Percentiles rank a stretch among this genome's conserved stretches.
phyloP scores from a whole-genome alignment of 2,797 vertebrate genomes.

The Pseudochirops corinnae region DNA sequence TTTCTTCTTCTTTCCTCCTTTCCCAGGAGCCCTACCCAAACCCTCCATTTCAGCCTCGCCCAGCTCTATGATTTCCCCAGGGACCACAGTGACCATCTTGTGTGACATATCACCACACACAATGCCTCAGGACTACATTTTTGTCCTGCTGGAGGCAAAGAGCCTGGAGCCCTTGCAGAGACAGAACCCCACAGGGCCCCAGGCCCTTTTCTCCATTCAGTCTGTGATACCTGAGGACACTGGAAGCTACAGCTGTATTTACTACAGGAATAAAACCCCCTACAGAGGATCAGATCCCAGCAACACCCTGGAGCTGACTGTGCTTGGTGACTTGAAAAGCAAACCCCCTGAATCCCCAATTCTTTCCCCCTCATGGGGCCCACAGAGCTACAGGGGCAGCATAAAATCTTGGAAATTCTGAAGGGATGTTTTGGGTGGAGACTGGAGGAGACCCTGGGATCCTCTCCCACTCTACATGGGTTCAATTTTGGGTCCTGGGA shows the following conservation, averaged over 20 bases:
- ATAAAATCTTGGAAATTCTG: no score
- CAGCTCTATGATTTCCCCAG: slow-evolving; percentile 66
- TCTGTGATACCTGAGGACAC: slow-evolving; percentile 50
- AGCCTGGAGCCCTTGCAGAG: slow-evolving; percentile 64
- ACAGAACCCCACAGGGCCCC: slow-evolving; percentile 56
- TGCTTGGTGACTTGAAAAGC: no score
- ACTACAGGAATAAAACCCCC: slow-evolving; percentile 75
- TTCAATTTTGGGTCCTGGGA: no score
- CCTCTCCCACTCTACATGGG: no score
- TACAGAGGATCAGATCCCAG: slow-evolving; percentile 7
- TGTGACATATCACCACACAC: slow-evolving; percentile 62
- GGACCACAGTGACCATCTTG: slow-evolving; percentile 67
- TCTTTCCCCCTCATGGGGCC: no score
- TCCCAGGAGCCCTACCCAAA: slow-evolving; percentile 69
- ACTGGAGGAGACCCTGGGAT: no score
- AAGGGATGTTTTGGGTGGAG: no score
- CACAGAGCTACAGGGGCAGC: no score
- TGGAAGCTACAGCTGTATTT: slow-evolving; percentile 79
- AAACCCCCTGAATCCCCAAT: no score
- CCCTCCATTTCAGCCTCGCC: slow-evolving; percentile 73
- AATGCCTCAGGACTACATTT: neutral
- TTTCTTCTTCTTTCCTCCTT: no score
- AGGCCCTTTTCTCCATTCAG: slow-evolving; percentile 65
- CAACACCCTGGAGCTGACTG: no score
- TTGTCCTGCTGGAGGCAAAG: slow-evolving; percentile 73